phyloP scores from a whole-genome alignment of 2,888 invertebrate genomes.

The Melipona beecheii region DNA sequence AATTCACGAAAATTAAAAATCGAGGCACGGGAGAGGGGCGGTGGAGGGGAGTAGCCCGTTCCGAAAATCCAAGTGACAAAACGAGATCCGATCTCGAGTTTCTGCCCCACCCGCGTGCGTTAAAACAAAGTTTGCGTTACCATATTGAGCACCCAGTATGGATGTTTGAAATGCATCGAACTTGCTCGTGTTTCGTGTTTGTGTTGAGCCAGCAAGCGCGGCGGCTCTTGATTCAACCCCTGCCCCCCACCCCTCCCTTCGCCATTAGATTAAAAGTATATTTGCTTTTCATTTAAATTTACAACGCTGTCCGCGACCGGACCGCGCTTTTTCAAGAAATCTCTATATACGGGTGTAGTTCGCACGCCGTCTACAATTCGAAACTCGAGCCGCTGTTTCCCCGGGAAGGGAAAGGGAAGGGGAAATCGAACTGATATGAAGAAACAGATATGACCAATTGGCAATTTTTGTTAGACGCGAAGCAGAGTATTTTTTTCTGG shows the following conservation, averaged over 20 bases:
- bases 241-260: not conserved
- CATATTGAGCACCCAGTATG: conserved; percentile 12
- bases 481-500: no score
- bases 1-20: not conserved
- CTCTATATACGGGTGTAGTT: no score
- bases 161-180: conserved; percentile 36
- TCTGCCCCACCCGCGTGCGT: not conserved
- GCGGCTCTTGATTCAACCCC: conserved; percentile 20
- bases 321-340: not conserved
- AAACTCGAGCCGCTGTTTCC: not conserved
- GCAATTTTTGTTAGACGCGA: no score
- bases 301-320: not conserved
- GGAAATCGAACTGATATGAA: no score
- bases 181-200: conserved; percentile 18
- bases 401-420: no score
- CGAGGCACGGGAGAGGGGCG: not conserved
- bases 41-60: not conserved
- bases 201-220: conserved; percentile 11
- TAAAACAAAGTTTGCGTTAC: conserved; percentile 26
- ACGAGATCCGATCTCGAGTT: not conserved
- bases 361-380: no score
- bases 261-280: conserved; percentile 33
- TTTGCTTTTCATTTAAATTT: conserved; percentile 21
- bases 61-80: not conserved
- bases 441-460: no score